phyloP scores from a whole-genome alignment of 2,797 vertebrate species.

The Microctenopoma stevenorrisi region DNA sequence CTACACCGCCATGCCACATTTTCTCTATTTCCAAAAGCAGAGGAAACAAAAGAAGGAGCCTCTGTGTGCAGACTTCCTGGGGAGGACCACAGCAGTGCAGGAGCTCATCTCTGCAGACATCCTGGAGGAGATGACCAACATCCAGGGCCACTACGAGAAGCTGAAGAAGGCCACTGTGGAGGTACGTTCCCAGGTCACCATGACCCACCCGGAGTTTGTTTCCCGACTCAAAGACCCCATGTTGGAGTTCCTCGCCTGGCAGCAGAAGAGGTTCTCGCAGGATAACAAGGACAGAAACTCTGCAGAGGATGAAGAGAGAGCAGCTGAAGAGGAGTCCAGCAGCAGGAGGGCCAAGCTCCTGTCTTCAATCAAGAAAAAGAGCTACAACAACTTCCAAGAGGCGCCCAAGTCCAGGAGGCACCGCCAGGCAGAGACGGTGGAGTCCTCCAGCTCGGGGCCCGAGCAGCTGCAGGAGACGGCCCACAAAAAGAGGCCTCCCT shows the following conservation, averaged over 20 bases:
- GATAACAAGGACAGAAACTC: neutral
- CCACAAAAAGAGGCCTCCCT: slow-evolving; percentile 19
- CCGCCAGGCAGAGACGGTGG: slow-evolving; percentile 33
- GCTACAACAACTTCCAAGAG: slow-evolving; percentile 47
- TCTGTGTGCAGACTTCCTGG: slow-evolving; percentile 46
- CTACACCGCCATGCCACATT: slow-evolving; percentile 69
- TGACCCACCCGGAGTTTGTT: slow-evolving; percentile 38
- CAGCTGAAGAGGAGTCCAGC: neutral
- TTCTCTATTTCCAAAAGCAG: slow-evolving; percentile 65
- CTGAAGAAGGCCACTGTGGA: slow-evolving; percentile 44
- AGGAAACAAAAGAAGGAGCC: slow-evolving; percentile 24
- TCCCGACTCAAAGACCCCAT: slow-evolving; percentile 24
- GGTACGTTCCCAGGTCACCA: slow-evolving; percentile 21
- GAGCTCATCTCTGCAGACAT: slow-evolving; percentile 52
- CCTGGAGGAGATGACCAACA: slow-evolving; percentile 64
- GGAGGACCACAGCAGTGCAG: slow-evolving; percentile 12
- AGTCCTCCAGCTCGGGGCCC: neutral
- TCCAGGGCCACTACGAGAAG: slow-evolving; percentile 64
- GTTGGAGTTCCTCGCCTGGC: slow-evolving; percentile 63
- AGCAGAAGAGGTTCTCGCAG: slow-evolving; percentile 54
- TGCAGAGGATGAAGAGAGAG: neutral
- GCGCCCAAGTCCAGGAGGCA: slow-evolving; percentile 50
- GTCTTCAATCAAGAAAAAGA: slow-evolving; percentile 72
- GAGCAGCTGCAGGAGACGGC: slow-evolving; percentile 13
- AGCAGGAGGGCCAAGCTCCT: slow-evolving; percentile 63